phyloP scores from a whole-genome alignment of 2,113 vertebrate genomes.

The Carassius auratus region DNA sequence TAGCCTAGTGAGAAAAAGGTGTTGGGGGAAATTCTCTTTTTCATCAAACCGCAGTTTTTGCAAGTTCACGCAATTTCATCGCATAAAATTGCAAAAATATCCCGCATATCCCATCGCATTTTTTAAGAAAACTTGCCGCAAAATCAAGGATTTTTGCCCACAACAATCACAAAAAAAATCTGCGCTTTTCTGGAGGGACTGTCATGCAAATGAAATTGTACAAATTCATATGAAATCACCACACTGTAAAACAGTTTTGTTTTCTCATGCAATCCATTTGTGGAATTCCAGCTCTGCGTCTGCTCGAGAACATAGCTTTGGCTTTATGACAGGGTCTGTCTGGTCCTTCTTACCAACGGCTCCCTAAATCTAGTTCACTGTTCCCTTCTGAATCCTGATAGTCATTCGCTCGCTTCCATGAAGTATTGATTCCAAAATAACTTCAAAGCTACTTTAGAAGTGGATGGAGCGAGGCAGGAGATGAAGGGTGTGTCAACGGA shows the following conservation, averaged over 20 bases:
- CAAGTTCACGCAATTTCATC: too few relatives aligned
- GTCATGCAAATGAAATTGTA: too few relatives aligned
- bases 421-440: slow-evolving; percentile 76
- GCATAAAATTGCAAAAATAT: too few relatives aligned
- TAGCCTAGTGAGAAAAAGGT: too few relatives aligned
- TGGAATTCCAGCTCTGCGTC: background rate
- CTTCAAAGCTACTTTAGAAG: slow-evolving; percentile 71
- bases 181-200: too few relatives aligned
- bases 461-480: slow-evolving; percentile 36
- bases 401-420: slow-evolving; percentile 66
- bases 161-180: too few relatives aligned
- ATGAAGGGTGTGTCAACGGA: slow-evolving; percentile 42
- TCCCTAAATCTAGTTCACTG: slow-evolving; percentile 64
- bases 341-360: slow-evolving; percentile 38
- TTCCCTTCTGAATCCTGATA: slow-evolving; percentile 59
- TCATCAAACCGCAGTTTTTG: too few relatives aligned
- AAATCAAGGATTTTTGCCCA: too few relatives aligned
- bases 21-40: too few relatives aligned
- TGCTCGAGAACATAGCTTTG: slow-evolving; percentile 21
- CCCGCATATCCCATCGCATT: too few relatives aligned
- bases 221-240: too few relatives aligned
- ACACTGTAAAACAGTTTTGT: background rate
- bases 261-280: background rate
- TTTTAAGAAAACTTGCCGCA: too few relatives aligned
- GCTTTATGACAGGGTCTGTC: slow-evolving; percentile 24